A percentile compares a stretch with the other conserved stretches of the same genome.
These are phyloP conservation scores for Peromyscus attwateri DNA, from an alignment of 2,797 vertebrate genomes.

Conservation along the genomic window DNA sequence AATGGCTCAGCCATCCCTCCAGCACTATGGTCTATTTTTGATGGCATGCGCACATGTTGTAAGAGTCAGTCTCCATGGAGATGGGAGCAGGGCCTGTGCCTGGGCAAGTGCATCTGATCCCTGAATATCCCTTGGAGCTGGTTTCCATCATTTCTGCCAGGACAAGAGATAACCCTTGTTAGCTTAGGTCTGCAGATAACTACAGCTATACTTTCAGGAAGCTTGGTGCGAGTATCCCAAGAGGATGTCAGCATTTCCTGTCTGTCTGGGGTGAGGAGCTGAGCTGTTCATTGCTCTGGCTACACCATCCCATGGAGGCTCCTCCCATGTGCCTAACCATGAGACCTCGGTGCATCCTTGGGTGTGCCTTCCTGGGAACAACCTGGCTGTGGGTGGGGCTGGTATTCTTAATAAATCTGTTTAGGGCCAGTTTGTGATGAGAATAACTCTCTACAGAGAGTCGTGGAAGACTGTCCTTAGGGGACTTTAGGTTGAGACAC, in stretches of 20 bases:
- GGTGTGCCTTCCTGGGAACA: accelerated
- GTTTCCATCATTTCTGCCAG: neutral
- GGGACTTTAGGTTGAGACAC: accelerated
- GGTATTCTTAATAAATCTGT: accelerated
- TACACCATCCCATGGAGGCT: accelerated
- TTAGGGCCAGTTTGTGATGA: neutral
- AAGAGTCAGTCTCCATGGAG: neutral
- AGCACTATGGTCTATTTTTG: accelerated
- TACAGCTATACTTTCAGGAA: accelerated
- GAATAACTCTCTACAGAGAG: accelerated
- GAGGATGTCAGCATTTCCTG: neutral
- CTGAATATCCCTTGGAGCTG: neutral
- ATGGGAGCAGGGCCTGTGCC: neutral
- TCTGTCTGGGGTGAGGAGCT: neutral
- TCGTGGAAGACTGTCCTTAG: neutral
- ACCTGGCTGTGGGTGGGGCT: neutral
- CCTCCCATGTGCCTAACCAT: neutral
- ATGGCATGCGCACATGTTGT: accelerated
- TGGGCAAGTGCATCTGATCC: accelerated
- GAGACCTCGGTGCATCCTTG: neutral
- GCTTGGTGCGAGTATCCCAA: accelerated
- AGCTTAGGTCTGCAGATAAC: neutral
- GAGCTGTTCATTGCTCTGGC: neutral
- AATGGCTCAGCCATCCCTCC: neutral
- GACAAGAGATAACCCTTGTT: neutral